Conservation (phyloP, 2,888 invertebrate genomes). For the Azorinus chamasolen region DNA sequence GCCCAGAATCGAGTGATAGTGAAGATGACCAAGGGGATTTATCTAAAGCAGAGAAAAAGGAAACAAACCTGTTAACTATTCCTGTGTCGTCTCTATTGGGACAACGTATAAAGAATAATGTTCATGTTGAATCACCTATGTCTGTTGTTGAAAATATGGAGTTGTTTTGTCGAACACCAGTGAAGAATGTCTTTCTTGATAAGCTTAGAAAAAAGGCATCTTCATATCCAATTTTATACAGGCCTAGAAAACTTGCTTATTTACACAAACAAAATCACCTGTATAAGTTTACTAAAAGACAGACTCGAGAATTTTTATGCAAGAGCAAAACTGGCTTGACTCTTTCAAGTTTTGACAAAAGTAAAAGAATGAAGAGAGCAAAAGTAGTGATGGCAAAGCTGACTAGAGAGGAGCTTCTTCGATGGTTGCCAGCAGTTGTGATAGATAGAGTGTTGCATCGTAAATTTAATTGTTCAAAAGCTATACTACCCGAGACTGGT, state of each 20-base stretch:
- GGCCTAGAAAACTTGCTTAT: slow-evolving; percentile 64
- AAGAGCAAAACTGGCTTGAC: slow-evolving; percentile 74
- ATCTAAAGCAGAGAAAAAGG: slow-evolving; percentile 20
- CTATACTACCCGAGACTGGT: neutral
- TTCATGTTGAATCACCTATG: slow-evolving; percentile 70
- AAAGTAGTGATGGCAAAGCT: slow-evolving; percentile 68
- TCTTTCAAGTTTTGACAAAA: slow-evolving; percentile 67
- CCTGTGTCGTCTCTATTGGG: slow-evolving; percentile 80
- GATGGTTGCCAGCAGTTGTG: slow-evolving; percentile 64
- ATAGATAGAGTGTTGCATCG: slow-evolving; percentile 44
- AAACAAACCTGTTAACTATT: slow-evolving; percentile 75
- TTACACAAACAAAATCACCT: slow-evolving; percentile 67
- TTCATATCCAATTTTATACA: slow-evolving; percentile 74
- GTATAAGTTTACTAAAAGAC: slow-evolving; percentile 75
- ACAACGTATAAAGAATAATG: slow-evolving; percentile 77
- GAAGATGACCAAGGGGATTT: slow-evolving; percentile 48
- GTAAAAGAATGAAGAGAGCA: slow-evolving; percentile 67
- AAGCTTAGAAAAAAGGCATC: slow-evolving; percentile 74
- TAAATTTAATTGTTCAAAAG: neutral
- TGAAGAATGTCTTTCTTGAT: slow-evolving; percentile 75
- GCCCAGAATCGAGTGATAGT: slow-evolving; percentile 58
- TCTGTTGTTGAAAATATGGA: slow-evolving; percentile 74
- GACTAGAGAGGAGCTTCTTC: slow-evolving; percentile 64
- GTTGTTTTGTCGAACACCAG: slow-evolving; percentile 77
- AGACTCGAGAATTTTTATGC: slow-evolving; percentile 73